Conservation (phyloP, 2,797 vertebrate species). For the Naso thynnoides region DNA sequence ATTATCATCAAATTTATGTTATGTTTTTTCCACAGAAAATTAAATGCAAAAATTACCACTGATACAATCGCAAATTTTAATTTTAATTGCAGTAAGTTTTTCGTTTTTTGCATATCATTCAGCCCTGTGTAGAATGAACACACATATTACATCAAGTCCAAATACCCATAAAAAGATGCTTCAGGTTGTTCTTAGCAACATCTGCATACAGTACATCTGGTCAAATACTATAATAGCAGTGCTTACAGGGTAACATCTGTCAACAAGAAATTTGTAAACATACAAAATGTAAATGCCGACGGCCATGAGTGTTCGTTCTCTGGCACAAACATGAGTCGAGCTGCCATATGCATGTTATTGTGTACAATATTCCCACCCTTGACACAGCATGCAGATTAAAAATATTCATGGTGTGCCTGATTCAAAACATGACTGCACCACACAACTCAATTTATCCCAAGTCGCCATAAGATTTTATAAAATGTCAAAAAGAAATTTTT, state of each 20-base stretch:
- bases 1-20: no score
- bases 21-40: no score
- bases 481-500: constrained; percentile 47
- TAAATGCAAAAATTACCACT: no score
- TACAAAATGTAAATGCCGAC: constrained; percentile 45
- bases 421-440: constrained; percentile 22
- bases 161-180: constrained; percentile 3
- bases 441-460: not conserved
- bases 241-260: constrained; percentile 25
- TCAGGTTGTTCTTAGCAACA: constrained; percentile 14
- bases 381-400: constrained; percentile 22
- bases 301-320: constrained; percentile 9
- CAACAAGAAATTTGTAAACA: constrained; percentile 48
- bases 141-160: constrained; percentile 19
- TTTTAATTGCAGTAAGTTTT: no score
- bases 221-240: constrained; percentile 37
- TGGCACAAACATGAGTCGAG: constrained; percentile 21
- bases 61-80: no score
- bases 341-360: constrained; percentile 27
- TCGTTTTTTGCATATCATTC: not conserved
- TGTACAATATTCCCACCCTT: not conserved
- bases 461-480: constrained; percentile 10
- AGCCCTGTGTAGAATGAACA: not conserved
- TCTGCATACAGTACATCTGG: constrained; percentile 23
- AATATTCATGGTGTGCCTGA: constrained; percentile 22